These are phyloP conservation scores for Anguilla rostrata DNA, from an alignment of 2,113 vertebrate species.

Conservation along the genomic window DNA sequence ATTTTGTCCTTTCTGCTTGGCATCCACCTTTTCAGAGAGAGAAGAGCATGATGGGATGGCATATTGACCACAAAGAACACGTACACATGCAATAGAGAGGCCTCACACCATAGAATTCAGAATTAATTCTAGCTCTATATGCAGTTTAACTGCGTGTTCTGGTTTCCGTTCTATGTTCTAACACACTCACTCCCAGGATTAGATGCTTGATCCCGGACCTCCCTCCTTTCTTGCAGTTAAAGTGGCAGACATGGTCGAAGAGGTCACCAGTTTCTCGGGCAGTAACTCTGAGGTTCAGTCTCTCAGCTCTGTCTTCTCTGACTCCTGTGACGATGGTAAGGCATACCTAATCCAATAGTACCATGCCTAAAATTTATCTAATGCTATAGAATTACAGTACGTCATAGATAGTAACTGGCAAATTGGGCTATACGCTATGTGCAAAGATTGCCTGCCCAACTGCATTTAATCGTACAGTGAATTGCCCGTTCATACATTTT, in stretches of 20 bases:
- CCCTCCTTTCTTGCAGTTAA: constrained; percentile 57
- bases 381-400: too few relatives aligned
- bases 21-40: neutral
- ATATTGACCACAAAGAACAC: neutral
- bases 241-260: constrained; percentile 71
- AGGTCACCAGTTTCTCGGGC: constrained; percentile 81
- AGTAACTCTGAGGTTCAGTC: constrained; percentile 88
- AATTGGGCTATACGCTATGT: neutral
- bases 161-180: neutral
- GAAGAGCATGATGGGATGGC: neutral
- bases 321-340: constrained; percentile 94
- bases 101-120: neutral
- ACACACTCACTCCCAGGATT: constrained; percentile 25
- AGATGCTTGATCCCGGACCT: constrained; percentile 22
- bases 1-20: too few relatives aligned
- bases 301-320: constrained; percentile 88
- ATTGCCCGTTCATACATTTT: neutral
- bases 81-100: too few relatives aligned
- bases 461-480: too few relatives aligned
- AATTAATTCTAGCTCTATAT: neutral
- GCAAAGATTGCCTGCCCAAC: too few relatives aligned
- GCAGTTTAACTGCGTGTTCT: neutral
- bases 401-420: neutral
- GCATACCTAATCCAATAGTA: neutral
- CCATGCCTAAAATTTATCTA: too few relatives aligned